A percentile compares a stretch with the other conserved stretches of the same genome.
Conservation (phyloP, 2,113 vertebrate genomes). For the Smithornis capensis region DNA sequence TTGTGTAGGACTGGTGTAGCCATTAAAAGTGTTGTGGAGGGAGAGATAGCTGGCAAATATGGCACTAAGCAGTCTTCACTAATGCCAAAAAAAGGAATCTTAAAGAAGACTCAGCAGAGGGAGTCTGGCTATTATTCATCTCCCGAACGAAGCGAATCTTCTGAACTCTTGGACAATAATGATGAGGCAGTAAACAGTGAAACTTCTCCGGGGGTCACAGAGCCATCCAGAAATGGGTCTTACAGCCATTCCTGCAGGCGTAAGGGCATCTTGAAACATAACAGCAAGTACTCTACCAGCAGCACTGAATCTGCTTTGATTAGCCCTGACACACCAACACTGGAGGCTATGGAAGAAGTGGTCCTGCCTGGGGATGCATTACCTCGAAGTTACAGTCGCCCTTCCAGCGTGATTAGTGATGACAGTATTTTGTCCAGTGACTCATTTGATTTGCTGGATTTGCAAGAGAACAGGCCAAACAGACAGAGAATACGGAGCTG, state of each 20-base stretch:
- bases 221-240: conserved; percentile 66
- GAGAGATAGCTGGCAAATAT: conserved; percentile 69
- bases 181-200: conserved; percentile 52
- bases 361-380: conserved; percentile 74
- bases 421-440: conserved; percentile 86
- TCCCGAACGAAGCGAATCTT: conserved; percentile 93
- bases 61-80: conserved; percentile 78
- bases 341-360: conserved; percentile 77
- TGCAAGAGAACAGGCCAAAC: conserved; percentile 79
- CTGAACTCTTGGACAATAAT: conserved; percentile 82
- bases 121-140: conserved; percentile 99
- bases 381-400: conserved; percentile 90
- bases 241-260: conserved; percentile 78
- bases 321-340: conserved; percentile 64
- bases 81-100: conserved; percentile 95
- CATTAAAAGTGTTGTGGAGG: conserved; percentile 70
- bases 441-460: conserved; percentile 84
- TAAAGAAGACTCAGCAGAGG: conserved; percentile 93
- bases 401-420: conserved; percentile 88
- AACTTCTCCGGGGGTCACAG: conserved; percentile 61
- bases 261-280: conserved; percentile 95
- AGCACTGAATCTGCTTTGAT: conserved; percentile 56
- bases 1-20: conserved; percentile 60
- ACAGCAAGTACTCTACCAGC: conserved; percentile 87
- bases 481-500: conserved; percentile 89